Percentiles rank a stretch among this genome's conserved stretches.
phyloP scores from a whole-genome alignment of 37 sponge, comb jelly and placozoan genomes.

The Chondrosia reniformis region DNA sequence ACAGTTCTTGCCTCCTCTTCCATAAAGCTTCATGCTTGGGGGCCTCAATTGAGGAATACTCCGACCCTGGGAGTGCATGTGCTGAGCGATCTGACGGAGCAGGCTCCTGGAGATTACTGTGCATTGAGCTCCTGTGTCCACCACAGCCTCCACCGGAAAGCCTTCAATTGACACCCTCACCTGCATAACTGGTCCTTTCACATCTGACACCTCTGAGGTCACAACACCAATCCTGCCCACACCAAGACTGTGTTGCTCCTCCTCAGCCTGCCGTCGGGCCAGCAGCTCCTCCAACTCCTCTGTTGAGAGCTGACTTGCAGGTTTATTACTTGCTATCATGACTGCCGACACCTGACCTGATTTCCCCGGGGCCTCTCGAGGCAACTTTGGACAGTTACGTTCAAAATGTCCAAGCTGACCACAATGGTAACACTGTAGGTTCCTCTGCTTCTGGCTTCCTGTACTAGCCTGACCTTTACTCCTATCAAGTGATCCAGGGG shows the following conservation, averaged over 20 bases:
- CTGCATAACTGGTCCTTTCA: not conserved
- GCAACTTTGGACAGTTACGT: not conserved
- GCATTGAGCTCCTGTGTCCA: constrained; percentile 18
- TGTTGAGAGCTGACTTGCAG: not conserved
- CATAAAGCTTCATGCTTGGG: constrained; percentile 7
- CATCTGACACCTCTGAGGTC: not conserved
- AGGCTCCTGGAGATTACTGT: constrained; percentile 7
- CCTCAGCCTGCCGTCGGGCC: not conserved
- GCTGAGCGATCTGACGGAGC: not conserved
- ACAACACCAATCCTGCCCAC: not conserved
- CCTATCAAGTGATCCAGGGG: too few relatives aligned
- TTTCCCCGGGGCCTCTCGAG: constrained; percentile 8
- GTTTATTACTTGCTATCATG: not conserved
- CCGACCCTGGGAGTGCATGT: not conserved
- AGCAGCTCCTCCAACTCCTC: not conserved
- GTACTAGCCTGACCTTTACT: too few relatives aligned
- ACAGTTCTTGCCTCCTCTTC: not conserved
- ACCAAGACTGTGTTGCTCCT: not conserved
- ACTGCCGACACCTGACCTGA: not conserved
- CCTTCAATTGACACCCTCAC: constrained; percentile 3
- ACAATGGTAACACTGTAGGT: not conserved
- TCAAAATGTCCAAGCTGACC: constrained; percentile 1
- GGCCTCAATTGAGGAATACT: not conserved
- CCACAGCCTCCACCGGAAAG: constrained; percentile 18
- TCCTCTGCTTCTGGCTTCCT: not conserved